Evolutionary conservation across 2,113 vertebrate genomes (phyloP).

Genomic region (Cyprinodon brontotheroides): DNA sequence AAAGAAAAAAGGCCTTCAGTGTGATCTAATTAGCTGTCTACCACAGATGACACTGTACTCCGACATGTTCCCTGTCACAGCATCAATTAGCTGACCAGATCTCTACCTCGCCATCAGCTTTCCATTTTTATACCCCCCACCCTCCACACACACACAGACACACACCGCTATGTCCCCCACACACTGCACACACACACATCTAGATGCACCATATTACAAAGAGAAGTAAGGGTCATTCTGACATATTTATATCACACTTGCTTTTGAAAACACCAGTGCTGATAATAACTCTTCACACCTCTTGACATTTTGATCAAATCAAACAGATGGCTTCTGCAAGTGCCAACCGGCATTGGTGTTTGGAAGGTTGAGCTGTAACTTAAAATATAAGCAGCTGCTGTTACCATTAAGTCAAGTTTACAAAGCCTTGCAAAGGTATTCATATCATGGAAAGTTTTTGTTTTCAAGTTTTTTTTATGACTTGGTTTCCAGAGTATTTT

Average conservation of each 20-base stretch:
- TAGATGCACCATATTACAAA: not conserved
- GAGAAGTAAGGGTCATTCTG: conserved; percentile 26
- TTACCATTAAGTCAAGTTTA: not conserved
- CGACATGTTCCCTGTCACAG: conserved; percentile 64
- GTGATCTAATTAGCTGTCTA: conserved; percentile 71
- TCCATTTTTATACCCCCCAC: not conserved
- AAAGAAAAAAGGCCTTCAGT: conserved; percentile 38
- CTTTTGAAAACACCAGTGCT: conserved; percentile 22
- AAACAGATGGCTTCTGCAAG: conserved; percentile 10
- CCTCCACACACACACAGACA: not conserved
- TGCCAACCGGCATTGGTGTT: not conserved
- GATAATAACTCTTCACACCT: conserved; percentile 35
- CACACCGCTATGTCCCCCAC: not conserved
- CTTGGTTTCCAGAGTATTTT: not conserved
- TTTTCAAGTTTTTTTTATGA: not conserved
- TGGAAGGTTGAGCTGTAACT: not conserved
- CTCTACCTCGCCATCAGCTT: conserved; percentile 25
- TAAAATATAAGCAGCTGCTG: not conserved
- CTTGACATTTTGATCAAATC: conserved; percentile 26
- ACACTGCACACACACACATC: not conserved
- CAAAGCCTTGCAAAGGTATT: not conserved
- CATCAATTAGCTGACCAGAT: conserved; percentile 68
- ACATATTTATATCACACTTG: conserved; percentile 27
- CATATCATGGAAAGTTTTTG: not conserved
- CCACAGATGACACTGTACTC: conserved; percentile 57